Evolutionary conservation across 23 tunicate species (phyloP).

Genomic region (Trididemnum clinides): DNA sequence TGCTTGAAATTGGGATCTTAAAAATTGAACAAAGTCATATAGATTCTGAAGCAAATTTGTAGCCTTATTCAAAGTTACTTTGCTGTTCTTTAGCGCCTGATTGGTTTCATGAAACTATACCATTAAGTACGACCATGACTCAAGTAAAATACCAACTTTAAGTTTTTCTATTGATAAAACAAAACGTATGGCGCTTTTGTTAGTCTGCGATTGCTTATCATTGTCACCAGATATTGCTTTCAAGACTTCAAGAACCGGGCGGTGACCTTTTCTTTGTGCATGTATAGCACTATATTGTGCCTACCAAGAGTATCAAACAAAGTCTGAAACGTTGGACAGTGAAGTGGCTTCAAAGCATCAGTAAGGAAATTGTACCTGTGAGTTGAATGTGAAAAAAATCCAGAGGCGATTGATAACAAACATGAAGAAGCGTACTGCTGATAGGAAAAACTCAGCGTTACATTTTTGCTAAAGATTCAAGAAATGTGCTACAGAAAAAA

Average conservation of each 20-base stretch:
- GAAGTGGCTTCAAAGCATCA: conserved; percentile 26
- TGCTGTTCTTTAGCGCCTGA: conserved; percentile 35
- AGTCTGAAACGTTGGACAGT: conserved; percentile 15
- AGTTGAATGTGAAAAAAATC: conserved; percentile 24
- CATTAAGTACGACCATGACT: conserved; percentile 18
- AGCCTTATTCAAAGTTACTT: conserved; percentile 19
- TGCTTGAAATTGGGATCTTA: too few relatives aligned
- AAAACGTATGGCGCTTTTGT: background rate
- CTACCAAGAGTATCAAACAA: conserved; percentile 25
- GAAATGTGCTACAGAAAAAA: conserved; percentile 22
- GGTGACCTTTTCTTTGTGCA: conserved; percentile 19
- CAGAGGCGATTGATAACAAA: conserved; percentile 2
- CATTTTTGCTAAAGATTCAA: conserved; percentile 1
- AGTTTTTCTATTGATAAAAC: too few relatives aligned
- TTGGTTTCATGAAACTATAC: conserved; percentile 11
- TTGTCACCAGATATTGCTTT: conserved; percentile 26
- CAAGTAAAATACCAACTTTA: conserved; percentile 12
- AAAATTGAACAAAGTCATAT: too few relatives aligned
- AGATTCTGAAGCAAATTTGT: too few relatives aligned
- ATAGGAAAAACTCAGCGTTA: conserved; percentile 21
- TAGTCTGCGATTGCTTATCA: conserved; percentile 21
- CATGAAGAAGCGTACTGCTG: conserved; percentile 13
- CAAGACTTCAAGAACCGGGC: conserved; percentile 18
- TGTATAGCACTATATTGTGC: too few relatives aligned
- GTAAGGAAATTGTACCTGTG: conserved; percentile 20